Percentiles rank a stretch among this genome's conserved stretches.
These are phyloP conservation scores for Keiferia lycopersicella DNA, from an alignment of 2,888 invertebrate genomes.

Conservation along the genomic window DNA sequence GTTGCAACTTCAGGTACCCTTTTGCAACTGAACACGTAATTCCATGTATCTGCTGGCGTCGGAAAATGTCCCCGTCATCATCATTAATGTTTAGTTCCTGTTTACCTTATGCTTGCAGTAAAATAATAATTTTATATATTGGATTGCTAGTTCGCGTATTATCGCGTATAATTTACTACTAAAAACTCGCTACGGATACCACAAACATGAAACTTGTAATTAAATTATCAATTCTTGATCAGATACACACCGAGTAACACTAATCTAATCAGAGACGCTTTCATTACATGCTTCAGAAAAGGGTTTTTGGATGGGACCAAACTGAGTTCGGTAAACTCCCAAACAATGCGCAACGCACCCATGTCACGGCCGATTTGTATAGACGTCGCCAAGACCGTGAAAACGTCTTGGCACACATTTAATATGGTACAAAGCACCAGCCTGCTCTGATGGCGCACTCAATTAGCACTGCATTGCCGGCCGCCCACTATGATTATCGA, in stretches of 20 bases:
- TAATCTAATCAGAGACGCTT: conserved; percentile 21
- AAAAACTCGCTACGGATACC: conserved; percentile 16
- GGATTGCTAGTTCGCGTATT: too few relatives aligned
- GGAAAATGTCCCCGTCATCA: conserved; percentile 6
- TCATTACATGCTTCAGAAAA: conserved; percentile 17
- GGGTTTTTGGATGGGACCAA: conserved; percentile 35
- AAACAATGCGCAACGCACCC: conserved; percentile 43
- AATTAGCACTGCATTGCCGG: conserved; percentile 70
- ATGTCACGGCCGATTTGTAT: conserved; percentile 65
- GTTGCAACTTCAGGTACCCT: conserved; percentile 32
- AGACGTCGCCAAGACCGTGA: conserved; percentile 67
- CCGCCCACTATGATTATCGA: conserved; percentile 59
- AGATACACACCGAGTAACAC: conserved; percentile 9
- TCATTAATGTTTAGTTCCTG: conserved; percentile 12
- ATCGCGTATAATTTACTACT: too few relatives aligned
- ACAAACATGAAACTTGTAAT: conserved; percentile 8
- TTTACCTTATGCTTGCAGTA: not conserved
- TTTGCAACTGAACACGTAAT: conserved; percentile 31
- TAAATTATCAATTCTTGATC: conserved; percentile 23
- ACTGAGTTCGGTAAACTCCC: conserved; percentile 43
- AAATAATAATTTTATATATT: not conserved
- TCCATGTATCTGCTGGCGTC: conserved; percentile 9
- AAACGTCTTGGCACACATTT: conserved; percentile 73
- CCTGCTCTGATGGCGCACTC: conserved; percentile 73
- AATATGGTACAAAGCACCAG: conserved; percentile 58